Conservation (phyloP, 2,113 vertebrate species). For the Zapornia atra region DNA sequence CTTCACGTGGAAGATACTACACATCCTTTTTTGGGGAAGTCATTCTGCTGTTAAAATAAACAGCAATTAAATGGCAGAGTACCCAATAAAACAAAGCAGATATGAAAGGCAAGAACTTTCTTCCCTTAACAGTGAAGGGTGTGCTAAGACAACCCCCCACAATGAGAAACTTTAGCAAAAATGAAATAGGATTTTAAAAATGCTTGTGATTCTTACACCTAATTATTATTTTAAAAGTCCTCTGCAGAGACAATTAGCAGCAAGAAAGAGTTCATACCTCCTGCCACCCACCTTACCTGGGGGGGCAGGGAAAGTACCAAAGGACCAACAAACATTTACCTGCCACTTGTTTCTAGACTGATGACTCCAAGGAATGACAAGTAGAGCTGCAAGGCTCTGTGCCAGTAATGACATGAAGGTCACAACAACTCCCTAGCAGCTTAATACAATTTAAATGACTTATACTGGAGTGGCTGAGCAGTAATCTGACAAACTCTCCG, state of each 20-base stretch:
- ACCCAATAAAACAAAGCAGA: background rate
- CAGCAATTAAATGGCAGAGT: background rate
- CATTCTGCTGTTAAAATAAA: conserved; percentile 7
- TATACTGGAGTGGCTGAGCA: background rate
- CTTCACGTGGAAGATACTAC: background rate
- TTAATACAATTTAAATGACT: conserved; percentile 13
- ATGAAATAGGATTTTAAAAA: background rate
- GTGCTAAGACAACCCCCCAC: background rate
- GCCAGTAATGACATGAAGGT: background rate
- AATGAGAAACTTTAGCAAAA: background rate
- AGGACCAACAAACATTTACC: background rate
- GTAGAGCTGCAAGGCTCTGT: background rate
- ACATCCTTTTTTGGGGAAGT: background rate
- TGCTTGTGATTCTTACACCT: background rate
- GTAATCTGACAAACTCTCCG: background rate
- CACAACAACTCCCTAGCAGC: background rate
- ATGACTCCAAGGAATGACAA: background rate
- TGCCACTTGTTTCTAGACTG: background rate
- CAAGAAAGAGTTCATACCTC: background rate
- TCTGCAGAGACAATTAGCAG: background rate
- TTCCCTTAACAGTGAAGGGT: background rate
- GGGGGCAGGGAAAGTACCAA: background rate
- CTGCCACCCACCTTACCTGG: background rate
- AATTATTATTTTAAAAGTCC: background rate
- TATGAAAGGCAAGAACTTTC: background rate